These are phyloP conservation scores for Monarcha castaneiventris DNA, from an alignment of 2,113 vertebrate genomes.

Conservation along the genomic window DNA sequence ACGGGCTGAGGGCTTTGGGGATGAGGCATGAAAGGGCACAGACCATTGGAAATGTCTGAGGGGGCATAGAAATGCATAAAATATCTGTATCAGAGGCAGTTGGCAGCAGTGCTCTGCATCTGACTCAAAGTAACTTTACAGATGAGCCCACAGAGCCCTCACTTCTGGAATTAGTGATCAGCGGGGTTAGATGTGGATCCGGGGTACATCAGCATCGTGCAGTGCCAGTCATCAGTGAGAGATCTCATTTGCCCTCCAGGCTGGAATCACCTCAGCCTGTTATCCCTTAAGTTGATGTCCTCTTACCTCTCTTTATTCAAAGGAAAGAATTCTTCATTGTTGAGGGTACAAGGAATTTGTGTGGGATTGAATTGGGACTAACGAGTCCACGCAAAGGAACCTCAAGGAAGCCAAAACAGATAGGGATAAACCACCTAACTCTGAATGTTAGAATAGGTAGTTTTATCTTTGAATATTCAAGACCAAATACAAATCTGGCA, in stretches of 20 bases:
- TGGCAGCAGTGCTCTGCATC: neutral
- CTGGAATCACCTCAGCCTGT: neutral
- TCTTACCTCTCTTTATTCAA: neutral
- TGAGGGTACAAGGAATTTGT: neutral
- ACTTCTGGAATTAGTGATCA: neutral
- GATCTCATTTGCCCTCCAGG: neutral
- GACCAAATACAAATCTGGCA: neutral
- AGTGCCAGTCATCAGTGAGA: neutral
- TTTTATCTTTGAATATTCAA: neutral
- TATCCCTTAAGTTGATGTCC: neutral
- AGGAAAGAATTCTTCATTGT: neutral
- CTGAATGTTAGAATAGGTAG: neutral
- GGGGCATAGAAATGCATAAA: accelerated
- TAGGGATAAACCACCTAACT: neutral
- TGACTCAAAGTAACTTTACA: neutral
- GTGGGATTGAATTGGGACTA: neutral
- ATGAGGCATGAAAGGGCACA: neutral
- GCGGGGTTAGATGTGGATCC: neutral
- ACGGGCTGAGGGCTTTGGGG: neutral
- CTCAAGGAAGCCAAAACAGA: neutral
- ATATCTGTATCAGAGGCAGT: neutral
- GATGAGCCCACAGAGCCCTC: neutral
- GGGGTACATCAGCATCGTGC: neutral
- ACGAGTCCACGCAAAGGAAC: neutral
- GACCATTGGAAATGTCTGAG: neutral